A percentile compares a stretch with the other conserved stretches of the same genome.
phyloP scores from a whole-genome alignment of 2,888 invertebrate species.

The Parnassius apollo region DNA sequence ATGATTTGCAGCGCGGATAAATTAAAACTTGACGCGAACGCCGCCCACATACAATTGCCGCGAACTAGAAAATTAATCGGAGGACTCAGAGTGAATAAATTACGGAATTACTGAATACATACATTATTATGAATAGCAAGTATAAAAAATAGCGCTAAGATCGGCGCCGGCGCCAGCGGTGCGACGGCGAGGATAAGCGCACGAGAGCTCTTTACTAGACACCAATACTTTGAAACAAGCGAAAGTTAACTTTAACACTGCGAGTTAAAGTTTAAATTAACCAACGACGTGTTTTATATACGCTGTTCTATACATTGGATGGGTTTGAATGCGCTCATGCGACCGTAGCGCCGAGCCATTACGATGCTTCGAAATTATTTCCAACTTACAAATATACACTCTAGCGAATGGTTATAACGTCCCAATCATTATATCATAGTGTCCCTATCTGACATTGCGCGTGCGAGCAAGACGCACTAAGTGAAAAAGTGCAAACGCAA shows the following conservation, averaged over 20 bases:
- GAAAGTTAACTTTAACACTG: slow-evolving; percentile 42
- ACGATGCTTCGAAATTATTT: slow-evolving; percentile 70
- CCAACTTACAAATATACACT: slow-evolving; percentile 57
- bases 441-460: slow-evolving; percentile 47
- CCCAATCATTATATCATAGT: slow-evolving; percentile 43
- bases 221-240: slow-evolving; percentile 36
- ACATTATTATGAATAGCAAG: slow-evolving; percentile 63
- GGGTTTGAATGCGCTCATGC: slow-evolving; percentile 74
- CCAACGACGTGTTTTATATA: slow-evolving; percentile 37
- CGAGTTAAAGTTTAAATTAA: slow-evolving; percentile 39
- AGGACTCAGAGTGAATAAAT: slow-evolving; percentile 65
- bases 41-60: slow-evolving; percentile 45
- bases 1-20: slow-evolving; percentile 43
- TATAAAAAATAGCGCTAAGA: slow-evolving; percentile 74
- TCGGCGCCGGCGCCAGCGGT: slow-evolving; percentile 75
- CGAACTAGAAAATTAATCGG: slow-evolving; percentile 63
- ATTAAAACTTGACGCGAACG: slow-evolving; percentile 7
- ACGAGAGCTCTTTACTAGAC: slow-evolving; percentile 54
- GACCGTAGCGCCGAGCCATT: slow-evolving; percentile 78
- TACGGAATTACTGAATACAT: slow-evolving; percentile 70
- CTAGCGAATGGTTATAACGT: slow-evolving; percentile 58
- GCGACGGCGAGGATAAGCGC: slow-evolving; percentile 63
- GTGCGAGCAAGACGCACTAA: slow-evolving; percentile 50
- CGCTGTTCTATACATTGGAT: slow-evolving; percentile 46
- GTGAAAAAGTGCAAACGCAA: slow-evolving; percentile 61